phyloP scores from a whole-genome alignment of 2,888 invertebrate genomes.

The Acrocyrtus sp. region DNA sequence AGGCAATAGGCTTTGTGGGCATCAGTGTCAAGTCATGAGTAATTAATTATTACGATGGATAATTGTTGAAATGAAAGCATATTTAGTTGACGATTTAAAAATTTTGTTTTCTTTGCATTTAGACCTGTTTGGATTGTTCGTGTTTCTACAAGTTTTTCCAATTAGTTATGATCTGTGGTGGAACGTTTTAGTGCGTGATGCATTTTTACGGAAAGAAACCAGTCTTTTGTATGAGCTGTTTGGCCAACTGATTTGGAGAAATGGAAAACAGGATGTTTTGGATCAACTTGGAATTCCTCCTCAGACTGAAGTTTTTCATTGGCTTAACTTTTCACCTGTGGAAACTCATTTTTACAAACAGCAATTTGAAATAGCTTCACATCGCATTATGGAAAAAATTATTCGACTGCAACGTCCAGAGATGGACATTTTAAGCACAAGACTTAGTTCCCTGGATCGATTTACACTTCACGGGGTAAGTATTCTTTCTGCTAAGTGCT shows the following conservation, averaged over 20 bases:
- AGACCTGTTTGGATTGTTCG: constrained; percentile 72
- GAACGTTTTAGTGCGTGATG: constrained; percentile 69
- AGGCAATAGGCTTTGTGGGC: no score
- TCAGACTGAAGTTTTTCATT: constrained; percentile 72
- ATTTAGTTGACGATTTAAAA: background rate
- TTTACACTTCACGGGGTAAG: constrained; percentile 67
- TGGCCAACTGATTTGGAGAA: constrained; percentile 75
- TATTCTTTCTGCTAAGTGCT: no score
- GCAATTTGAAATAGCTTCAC: constrained; percentile 70
- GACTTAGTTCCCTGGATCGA: constrained; percentile 67
- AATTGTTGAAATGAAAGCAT: no score
- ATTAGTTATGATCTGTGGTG: constrained; percentile 70
- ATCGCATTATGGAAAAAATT: constrained; percentile 68
- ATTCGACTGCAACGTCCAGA: constrained; percentile 35
- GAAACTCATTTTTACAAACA: constrained; percentile 79
- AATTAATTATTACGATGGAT: no score
- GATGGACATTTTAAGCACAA: constrained; percentile 15
- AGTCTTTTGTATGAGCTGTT: constrained; percentile 70
- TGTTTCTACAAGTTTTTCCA: constrained; percentile 73
- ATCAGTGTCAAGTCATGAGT: constrained; percentile 82
- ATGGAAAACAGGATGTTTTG: constrained; percentile 74
- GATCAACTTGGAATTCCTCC: constrained; percentile 76
- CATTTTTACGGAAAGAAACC: constrained; percentile 68
- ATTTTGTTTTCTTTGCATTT: constrained; percentile 11
- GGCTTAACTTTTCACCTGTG: constrained; percentile 75